Base-by-base conservation (phyloP, 2,113 vertebrate genomes). In the Crotalus tigris region DNA sequence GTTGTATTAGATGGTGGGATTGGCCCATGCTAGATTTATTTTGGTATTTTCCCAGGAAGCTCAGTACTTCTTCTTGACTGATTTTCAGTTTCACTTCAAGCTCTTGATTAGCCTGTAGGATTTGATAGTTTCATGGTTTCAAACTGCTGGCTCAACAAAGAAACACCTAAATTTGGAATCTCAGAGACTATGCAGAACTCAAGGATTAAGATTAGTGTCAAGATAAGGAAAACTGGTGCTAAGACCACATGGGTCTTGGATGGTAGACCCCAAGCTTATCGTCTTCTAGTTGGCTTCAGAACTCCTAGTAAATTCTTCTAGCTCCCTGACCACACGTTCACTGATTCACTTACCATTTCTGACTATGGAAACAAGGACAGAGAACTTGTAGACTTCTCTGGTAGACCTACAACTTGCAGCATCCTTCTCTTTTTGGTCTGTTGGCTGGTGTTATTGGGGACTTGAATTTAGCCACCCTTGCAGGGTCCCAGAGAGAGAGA, bases 1-100 rank as follows among this genome's bases (percentile, higher is more conserved):
- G 90, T 87, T 96, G 97, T 55, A 98, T 55, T 91, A 97, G 93
- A 46, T 98, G 94, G 53, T 75, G 92, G 93, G 96, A 96, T 53
- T 97, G 94, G 85, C 85, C 49, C 9, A 39, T 92, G 54, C 51
- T 94, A 33, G 95, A 96, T 93, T 96, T 95, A 92, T 98, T 96
- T 29, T 96, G 95, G 64, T 98, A 92, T 33, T 95, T 95, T 51
- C 97, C 98, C n/a, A 97, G 95, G 46, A 99, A 92, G 24, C 92
- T 96, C 87, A 98, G 92, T 46, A 93, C 93, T 39, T 98, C 98
- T 90, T 98, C 96, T 91, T 95, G 97, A 91, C 97, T 96, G 39
- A 98, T 92, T 90, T 97, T 97, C 91, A 99, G 90, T 87, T 95
- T 95, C 55, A 97, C 96, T 9, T 97, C 95, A 0, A 98, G 5